Percentiles rank a stretch among this genome's conserved stretches.
Evolutionary conservation across 2,797 vertebrate genomes (phyloP).

Genomic region (Falco naumanni): DNA sequence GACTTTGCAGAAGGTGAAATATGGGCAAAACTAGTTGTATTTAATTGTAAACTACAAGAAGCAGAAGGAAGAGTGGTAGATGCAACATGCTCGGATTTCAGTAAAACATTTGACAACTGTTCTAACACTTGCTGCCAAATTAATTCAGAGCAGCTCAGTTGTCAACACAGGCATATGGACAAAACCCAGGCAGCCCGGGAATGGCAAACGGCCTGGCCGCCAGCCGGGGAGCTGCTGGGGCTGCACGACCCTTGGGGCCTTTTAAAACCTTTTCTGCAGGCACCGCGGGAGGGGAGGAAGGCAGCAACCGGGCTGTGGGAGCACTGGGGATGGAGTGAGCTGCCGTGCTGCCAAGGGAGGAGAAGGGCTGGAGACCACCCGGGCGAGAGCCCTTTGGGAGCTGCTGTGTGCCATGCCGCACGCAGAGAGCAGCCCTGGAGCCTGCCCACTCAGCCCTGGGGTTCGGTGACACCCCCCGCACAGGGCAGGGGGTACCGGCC

Average conservation of each 20-base stretch:
- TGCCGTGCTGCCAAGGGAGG: accelerated
- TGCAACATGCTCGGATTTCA: conserved; percentile 45
- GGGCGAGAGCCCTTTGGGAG: neutral
- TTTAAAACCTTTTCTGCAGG: neutral
- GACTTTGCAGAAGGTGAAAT: conserved; percentile 40
- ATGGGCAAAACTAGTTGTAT: conserved; percentile 30
- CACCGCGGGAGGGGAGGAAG: accelerated
- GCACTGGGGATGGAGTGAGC: neutral
- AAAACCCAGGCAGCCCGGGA: neutral
- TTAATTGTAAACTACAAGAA: conserved; percentile 44
- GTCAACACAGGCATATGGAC: conserved; percentile 59
- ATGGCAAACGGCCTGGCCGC: neutral
- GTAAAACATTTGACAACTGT: conserved; percentile 69
- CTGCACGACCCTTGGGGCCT: neutral
- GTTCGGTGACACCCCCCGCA: accelerated
- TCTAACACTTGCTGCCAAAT: conserved; percentile 48
- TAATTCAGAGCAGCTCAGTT: conserved; percentile 37
- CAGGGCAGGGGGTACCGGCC: neutral
- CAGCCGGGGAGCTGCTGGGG: neutral
- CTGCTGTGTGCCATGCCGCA: neutral
- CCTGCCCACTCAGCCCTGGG: neutral
- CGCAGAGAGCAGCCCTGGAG: neutral
- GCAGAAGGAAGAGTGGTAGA: conserved; percentile 56
- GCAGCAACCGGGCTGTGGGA: accelerated
- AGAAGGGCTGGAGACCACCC: neutral